phyloP scores from a whole-genome alignment of 2,888 invertebrate genomes.

The Charanyca ferruginea region DNA sequence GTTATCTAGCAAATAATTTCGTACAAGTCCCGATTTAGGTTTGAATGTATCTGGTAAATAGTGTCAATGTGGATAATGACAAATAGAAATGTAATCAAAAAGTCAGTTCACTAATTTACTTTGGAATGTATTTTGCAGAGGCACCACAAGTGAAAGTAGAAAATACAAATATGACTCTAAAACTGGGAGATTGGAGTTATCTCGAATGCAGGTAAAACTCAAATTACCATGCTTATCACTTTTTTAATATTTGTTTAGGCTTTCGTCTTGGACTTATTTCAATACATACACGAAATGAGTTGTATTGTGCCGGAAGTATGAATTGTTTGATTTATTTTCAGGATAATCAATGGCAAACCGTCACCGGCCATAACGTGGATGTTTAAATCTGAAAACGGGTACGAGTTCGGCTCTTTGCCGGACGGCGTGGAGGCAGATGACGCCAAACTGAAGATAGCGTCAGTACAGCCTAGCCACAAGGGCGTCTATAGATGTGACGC shows the following conservation, averaged over 20 bases:
- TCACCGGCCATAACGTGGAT: conserved; percentile 77
- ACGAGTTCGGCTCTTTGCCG: conserved; percentile 70
- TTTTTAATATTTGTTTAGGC: background rate
- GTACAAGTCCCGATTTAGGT: too few relatives aligned
- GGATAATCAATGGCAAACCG: conserved; percentile 79
- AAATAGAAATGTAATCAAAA: too few relatives aligned
- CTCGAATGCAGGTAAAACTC: conserved; percentile 78
- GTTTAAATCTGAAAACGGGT: conserved; percentile 67
- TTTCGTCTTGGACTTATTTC: background rate
- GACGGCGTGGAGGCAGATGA: conserved; percentile 68
- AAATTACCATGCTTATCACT: background rate
- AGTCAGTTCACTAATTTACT: too few relatives aligned
- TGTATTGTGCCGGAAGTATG: too few relatives aligned
- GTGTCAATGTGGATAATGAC: too few relatives aligned
- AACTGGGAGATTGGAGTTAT: conserved; percentile 71
- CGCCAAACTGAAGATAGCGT: conserved; percentile 70
- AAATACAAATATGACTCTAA: conserved; percentile 66
- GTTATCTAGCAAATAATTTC: background rate
- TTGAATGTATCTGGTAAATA: background rate
- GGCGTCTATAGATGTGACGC: conserved; percentile 81
- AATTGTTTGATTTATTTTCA: conserved; percentile 57
- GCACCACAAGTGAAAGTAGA: conserved; percentile 72
- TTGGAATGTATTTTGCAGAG: conserved; percentile 71
- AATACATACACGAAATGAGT: too few relatives aligned
- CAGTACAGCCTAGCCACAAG: conserved; percentile 68